Evolutionary conservation across 2,113 vertebrate genomes (phyloP), one percentile per base, ranked within the genome.

Genomic region (Ammodytes dubius): DNA sequence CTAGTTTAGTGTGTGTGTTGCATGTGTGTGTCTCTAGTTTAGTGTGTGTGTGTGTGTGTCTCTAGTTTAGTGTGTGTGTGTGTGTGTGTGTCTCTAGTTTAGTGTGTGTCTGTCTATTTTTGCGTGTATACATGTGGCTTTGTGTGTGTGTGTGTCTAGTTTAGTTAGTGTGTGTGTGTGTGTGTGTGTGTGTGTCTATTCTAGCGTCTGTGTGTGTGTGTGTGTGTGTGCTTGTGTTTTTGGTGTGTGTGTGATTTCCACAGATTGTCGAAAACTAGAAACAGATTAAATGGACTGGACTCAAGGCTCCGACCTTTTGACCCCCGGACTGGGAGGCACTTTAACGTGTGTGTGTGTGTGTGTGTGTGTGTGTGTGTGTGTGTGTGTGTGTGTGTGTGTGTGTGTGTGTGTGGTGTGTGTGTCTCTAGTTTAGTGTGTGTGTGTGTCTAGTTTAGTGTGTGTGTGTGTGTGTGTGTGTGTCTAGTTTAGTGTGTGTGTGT

Each of bases 161-260:
- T 27, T 27, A 27, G 27, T 2, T 27, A 77, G 74, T 70, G 19
- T 27, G 27, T n/a, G n/a, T n/a, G 27, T 27, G 27, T 27, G 27
- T 27, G 27, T 27, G 27, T 27, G 27, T 27, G 27, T 27, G 27
- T 27, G 27, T 27, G 27, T 27, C 27, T 27, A 27, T 1, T 27
- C 2, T 27, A 27, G 27, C 2, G 27, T 27, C 1, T 27, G 27
- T 27, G 27, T 27, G 27, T 27, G 27, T 27, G 27, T n/a, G n/a
- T n/a, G n/a, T 73, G 64, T 85, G 74, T 71, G 78, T 40, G 73
- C 63, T 59, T 79, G 88, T n/a, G n/a, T n/a, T n/a, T n/a, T n/a
- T n/a, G n/a, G n/a, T n/a, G n/a, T n/a, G 87, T 88, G 87, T 89
- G 86, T 89, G 64, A 91, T 92, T 91, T 89, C 90, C 69, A 90